Percentiles rank a stretch among this genome's conserved stretches.
Conservation (phyloP, 1,140 invertebrate genomes). For the Uloborus diversus region DNA sequence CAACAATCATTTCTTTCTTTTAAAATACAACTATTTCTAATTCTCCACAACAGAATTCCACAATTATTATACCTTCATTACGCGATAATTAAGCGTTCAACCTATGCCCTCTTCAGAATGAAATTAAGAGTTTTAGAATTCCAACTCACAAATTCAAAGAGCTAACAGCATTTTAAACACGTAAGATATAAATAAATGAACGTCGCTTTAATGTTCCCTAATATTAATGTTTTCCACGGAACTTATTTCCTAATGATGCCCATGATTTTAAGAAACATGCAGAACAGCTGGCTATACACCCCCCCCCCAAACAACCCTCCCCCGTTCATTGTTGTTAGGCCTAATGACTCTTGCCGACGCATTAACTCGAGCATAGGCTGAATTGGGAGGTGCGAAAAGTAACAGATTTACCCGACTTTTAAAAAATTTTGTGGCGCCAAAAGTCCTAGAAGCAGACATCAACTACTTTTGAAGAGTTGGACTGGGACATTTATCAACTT, state of each 20-base stretch:
- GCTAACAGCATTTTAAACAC: too few species aligned
- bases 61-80: too few species aligned
- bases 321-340: conserved; percentile 6
- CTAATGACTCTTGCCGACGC: conserved; percentile 48
- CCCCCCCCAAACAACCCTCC: not conserved
- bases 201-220: conserved; percentile 1
- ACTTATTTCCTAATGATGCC: conserved; percentile 53
- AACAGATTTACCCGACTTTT: conserved; percentile 38
- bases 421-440: conserved; percentile 44
- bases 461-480: conserved; percentile 37
- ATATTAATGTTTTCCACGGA: conserved; percentile 8
- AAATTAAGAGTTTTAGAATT: too few species aligned
- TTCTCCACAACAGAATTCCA: too few species aligned
- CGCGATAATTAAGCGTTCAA: too few species aligned
- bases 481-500: conserved; percentile 35
- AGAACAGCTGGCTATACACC: not conserved
- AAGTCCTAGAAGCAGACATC: conserved; percentile 24
- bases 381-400: conserved; percentile 48
- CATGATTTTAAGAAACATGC: conserved; percentile 47
- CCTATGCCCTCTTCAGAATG: too few species aligned
- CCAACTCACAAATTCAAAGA: too few species aligned
- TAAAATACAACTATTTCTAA: too few species aligned
- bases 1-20: too few species aligned
- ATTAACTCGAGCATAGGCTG: conserved; percentile 52
- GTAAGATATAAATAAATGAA: conserved; percentile 35